A percentile compares a stretch with the other conserved stretches of the same genome.
Conservation (phyloP, 2,797 vertebrate species). For the Sebastes vulpes region DNA sequence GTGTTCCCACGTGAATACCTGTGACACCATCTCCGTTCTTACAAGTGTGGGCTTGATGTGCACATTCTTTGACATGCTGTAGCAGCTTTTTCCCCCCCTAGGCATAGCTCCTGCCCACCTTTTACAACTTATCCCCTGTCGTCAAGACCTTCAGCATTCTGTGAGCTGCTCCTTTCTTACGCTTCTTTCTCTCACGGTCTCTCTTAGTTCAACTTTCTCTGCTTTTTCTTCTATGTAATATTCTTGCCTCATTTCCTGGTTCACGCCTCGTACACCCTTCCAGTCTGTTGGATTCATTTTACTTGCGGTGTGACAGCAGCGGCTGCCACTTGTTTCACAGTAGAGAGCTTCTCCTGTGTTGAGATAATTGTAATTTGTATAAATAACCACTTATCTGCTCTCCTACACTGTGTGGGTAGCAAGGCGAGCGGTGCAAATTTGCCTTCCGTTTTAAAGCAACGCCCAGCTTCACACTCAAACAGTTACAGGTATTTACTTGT, state of each 20-base stretch:
- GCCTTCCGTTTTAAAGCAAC: conserved; percentile 16
- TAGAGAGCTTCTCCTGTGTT: conserved; percentile 8
- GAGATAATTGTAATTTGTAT: conserved; percentile 46
- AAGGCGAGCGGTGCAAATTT: conserved; percentile 35
- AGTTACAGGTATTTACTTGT: conserved; percentile 20
- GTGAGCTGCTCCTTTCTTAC: conserved; percentile 22
- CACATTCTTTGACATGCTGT: conserved; percentile 81
- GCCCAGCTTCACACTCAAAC: neutral
- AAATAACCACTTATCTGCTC: conserved; percentile 36
- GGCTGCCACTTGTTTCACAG: conserved; percentile 4
- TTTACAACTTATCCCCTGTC: conserved; percentile 50
- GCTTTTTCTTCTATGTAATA: neutral
- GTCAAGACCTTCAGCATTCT: conserved; percentile 39
- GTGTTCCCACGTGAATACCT: conserved; percentile 50
- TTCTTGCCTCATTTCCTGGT: conserved; percentile 21
- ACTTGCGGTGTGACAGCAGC: neutral
- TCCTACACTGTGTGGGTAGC: conserved; percentile 15
- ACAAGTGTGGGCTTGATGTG: conserved; percentile 82
- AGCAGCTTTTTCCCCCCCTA: conserved; percentile 50
- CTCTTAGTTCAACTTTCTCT: neutral
- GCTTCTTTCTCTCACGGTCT: neutral
- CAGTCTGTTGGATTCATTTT: conserved; percentile 4
- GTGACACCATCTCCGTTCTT: conserved; percentile 58
- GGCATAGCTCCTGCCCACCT: conserved; percentile 41
- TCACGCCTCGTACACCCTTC: conserved; percentile 1